Conservation (phyloP, 2,888 invertebrate genomes). For the Autographa pulchrina region DNA sequence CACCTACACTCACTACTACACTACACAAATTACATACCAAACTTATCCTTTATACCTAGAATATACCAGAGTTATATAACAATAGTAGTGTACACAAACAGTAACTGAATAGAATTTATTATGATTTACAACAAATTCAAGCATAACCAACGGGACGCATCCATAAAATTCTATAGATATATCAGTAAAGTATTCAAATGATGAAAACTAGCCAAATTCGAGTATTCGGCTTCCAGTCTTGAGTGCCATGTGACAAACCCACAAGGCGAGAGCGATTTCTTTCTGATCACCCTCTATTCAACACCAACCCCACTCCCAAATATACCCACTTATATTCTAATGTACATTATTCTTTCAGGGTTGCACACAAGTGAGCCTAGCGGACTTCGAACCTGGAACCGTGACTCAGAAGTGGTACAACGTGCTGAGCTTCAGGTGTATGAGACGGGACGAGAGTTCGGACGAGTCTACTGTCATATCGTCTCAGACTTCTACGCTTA, state of each 20-base stretch:
- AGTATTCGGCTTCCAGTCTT: constrained; percentile 84
- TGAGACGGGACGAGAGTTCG: constrained; percentile 96
- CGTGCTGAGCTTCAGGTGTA: constrained; percentile 92
- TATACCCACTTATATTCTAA: background rate
- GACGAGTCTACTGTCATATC: constrained; percentile 99
- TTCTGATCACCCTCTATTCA: constrained; percentile 61
- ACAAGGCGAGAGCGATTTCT: constrained; percentile 85
- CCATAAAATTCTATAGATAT: no score
- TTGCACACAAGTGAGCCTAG: constrained; percentile 98
- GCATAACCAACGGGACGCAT: no score
- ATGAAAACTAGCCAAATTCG: constrained; percentile 89
- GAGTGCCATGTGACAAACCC: constrained; percentile 85
- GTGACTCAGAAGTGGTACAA: constrained; percentile 98
- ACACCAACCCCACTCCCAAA: constrained; percentile 5
- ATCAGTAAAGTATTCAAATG: constrained; percentile 59
- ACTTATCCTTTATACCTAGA: no score
- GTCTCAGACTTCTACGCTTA: constrained; percentile 98
- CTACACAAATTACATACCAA: no score
- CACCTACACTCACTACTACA: background rate
- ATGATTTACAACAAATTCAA: no score
- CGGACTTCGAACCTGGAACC: constrained; percentile 96
- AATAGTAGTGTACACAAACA: no score
- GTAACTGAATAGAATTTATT: background rate
- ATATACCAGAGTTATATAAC: no score
- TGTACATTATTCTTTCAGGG: constrained; percentile 90